Evolutionary conservation across 2,888 invertebrate genomes (phyloP), one percentile per base, ranked within the genome.

Genomic region (Cremastobaeus sp.): DNA sequence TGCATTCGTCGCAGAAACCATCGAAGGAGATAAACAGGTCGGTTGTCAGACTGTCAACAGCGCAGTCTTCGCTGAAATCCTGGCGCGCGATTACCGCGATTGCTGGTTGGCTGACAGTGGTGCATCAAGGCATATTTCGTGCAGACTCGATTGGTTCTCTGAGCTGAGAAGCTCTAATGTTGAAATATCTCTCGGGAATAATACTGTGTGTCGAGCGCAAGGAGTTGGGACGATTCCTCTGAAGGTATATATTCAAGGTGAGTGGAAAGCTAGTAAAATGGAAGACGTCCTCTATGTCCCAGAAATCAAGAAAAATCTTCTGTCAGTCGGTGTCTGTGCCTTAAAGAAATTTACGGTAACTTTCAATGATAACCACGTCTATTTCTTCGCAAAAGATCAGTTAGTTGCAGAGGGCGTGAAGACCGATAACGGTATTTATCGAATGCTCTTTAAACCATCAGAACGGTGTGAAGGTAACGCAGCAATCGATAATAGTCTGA

Each of bases 21-120:
- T n/a, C n/a, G n/a, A n/a, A n/a, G n/a, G n/a, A n/a, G n/a, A n/a
- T n/a, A n/a, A n/a, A n/a, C n/a, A n/a, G n/a, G n/a, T n/a, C n/a
- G n/a, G n/a, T n/a, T n/a, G n/a, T n/a, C n/a, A n/a, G n/a, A n/a
- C n/a, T n/a, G n/a, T n/a, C n/a, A n/a, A n/a, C n/a, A n/a, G n/a
- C n/a, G n/a, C n/a, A n/a, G n/a, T n/a, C n/a, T n/a, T n/a, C n/a
- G n/a, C n/a, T 66, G 4, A 25, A 25, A 48, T 11, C 32, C 25
- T 5, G 8, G 25, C 1, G 65, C 45, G 34, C 25, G 72, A 76
- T 45, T 9, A 8, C 8, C 14, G 37, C 3, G 76, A 78, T 2
- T 37, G 70, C 30, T 80, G 77, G 78, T 18, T 76, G 14, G 52
- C 52, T 39, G 78, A 79, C 45, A 80, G 79, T 34, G 80, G 76